A percentile compares a stretch with the other conserved stretches of the same genome.
These are phyloP conservation scores for Phalacrocorax aristotelis DNA, from an alignment of 2,113 vertebrate species.

Conservation along the genomic window DNA sequence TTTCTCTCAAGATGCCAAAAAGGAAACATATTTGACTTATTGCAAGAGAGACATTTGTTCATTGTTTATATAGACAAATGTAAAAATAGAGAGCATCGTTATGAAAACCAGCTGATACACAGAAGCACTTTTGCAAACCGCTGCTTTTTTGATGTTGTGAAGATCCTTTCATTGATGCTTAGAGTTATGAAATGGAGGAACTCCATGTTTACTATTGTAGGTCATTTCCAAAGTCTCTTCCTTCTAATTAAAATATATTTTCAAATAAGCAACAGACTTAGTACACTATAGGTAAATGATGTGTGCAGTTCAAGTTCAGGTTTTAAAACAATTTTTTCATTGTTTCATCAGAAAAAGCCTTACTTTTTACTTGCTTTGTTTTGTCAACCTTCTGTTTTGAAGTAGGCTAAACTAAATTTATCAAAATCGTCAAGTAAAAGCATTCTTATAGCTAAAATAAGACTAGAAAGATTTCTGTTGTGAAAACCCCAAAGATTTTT, in stretches of 20 bases:
- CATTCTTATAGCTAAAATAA: neutral
- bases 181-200: neutral
- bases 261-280: neutral
- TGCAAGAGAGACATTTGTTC: neutral
- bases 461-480: neutral
- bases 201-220: neutral
- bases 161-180: neutral
- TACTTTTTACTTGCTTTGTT: neutral
- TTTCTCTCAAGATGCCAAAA: neutral
- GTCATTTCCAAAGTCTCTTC: neutral
- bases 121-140: neutral
- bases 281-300: neutral
- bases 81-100: neutral
- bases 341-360: neutral
- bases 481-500: neutral
- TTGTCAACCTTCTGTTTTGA: neutral
- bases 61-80: neutral
- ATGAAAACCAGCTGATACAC: slow-evolving; percentile 12
- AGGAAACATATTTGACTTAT: neutral
- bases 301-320: neutral
- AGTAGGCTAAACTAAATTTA: neutral
- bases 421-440: neutral
- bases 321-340: neutral
- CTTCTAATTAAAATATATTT: neutral
- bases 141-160: neutral